phyloP scores from a whole-genome alignment of 2,888 invertebrate genomes.

The Stenodema calcarata region DNA sequence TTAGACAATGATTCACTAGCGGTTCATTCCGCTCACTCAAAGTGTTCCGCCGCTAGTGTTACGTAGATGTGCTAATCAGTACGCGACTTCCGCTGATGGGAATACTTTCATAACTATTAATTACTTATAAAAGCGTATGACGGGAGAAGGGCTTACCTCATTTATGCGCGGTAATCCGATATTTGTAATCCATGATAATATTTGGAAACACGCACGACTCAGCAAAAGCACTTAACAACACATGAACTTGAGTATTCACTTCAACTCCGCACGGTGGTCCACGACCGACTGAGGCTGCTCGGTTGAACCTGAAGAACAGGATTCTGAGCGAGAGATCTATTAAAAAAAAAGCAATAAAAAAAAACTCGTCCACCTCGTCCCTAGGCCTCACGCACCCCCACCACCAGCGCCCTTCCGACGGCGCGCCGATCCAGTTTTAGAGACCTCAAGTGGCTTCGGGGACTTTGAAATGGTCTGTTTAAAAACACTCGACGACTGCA shows the following conservation, averaged over 20 bases:
- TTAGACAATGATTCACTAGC: too few species aligned
- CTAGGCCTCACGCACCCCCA: constrained; percentile 14
- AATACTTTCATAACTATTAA: too few species aligned
- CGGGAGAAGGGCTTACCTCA: neutral
- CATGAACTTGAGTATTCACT: neutral
- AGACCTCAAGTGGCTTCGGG: constrained; percentile 41
- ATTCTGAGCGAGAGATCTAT: constrained; percentile 22
- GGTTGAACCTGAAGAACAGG: constrained; percentile 38
- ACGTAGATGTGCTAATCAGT: too few species aligned
- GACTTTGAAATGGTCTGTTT: constrained; percentile 23
- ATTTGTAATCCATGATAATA: constrained; percentile 9
- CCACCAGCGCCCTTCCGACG: neutral
- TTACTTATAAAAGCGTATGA: neutral
- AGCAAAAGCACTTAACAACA: neutral
- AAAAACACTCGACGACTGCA: neutral
- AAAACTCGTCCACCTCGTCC: constrained; percentile 46
- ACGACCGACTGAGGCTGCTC: constrained; percentile 44
- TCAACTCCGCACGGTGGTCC: constrained; percentile 34
- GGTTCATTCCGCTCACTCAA: too few species aligned
- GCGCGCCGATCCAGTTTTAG: constrained; percentile 48
- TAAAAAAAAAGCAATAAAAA: constrained; percentile 11
- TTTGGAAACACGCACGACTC: neutral
- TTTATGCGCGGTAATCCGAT: neutral
- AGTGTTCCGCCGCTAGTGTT: too few species aligned
- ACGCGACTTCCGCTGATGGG: too few species aligned